Evolutionary conservation across 2,797 vertebrate genomes (phyloP), one percentile per base, ranked within the genome.

Genomic region (Vireo griseus): DNA sequence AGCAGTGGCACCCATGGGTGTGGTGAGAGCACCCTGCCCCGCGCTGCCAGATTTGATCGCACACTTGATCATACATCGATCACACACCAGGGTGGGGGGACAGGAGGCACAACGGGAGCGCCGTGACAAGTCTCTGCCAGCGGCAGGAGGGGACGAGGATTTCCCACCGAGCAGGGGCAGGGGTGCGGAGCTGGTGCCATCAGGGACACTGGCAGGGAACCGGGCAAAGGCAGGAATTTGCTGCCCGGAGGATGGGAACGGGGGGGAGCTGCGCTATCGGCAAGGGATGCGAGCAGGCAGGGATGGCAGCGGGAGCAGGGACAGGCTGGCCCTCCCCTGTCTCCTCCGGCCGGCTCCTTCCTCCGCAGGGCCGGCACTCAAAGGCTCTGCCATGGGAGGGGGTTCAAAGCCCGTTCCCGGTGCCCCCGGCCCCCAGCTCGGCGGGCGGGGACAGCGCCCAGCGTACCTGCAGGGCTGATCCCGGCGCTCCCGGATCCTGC

Each of bases 201-300:
- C 12, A 2, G 26, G 29, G 13, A 21, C 63, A 14, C 10, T 1
- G 47, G 39, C 9, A 18, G 57, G 47, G 17, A 57, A 8, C 21
- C 0, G 65, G 25, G 63, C 17, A 9, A 25, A 13, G 63, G 6
- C 0, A 18, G 0, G 28, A 13, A 1, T 10, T n/a, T 8, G 20
- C 37, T 14, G 26, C 5, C 76, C 14, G 33, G 35, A 48, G 26
- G 63, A 22, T 4, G 45, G 13, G 8, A 33, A 20, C 24, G 26
- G 25, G 21, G 35, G 11, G 16, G 2, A 25, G 5, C 26, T 1
- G 50, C 57, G 3, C 3, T 24, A 5, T 3, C 5, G 20, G 14
- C 10, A 5, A 15, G 61, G 52, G 61, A 37, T 37, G 71, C 37
- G 2, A 16, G 37, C 31, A 10, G 29, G 3, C 39, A 8, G 12